Evolutionary conservation across 37 sponge, comb jelly and placozoan species (phyloP).

Genomic region (Aphrocallistes beatrix): DNA sequence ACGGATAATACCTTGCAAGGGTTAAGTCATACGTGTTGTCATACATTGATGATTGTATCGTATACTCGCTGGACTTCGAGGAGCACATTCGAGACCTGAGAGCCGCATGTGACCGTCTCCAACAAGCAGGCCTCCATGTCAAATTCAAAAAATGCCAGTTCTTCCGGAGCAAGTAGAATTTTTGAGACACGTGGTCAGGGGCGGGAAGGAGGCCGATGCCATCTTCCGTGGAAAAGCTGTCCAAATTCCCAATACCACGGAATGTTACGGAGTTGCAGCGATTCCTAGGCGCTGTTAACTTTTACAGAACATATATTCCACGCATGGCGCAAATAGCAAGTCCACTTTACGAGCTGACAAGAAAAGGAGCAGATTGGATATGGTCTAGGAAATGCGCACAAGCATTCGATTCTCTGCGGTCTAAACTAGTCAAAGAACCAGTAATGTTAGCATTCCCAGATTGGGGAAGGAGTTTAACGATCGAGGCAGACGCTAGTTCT

Average conservation of each 20-base stretch:
- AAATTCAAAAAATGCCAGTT: neutral
- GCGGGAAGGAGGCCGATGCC: neutral
- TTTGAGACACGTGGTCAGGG: neutral
- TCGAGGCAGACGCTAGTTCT: neutral
- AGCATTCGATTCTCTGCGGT: too few relatives aligned
- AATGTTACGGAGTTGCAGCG: neutral
- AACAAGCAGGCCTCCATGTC: neutral
- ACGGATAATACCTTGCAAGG: slow-evolving; percentile 34
- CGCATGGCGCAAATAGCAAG: too few relatives aligned
- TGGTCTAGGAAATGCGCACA: too few relatives aligned
- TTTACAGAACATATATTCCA: neutral
- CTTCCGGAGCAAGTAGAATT: neutral
- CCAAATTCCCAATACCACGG: neutral
- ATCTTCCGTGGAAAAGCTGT: neutral
- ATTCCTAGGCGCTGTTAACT: neutral
- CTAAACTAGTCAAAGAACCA: too few relatives aligned
- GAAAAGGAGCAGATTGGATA: too few relatives aligned
- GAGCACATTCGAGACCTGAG: neutral
- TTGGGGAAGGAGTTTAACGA: neutral
- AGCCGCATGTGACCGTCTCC: neutral
- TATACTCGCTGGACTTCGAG: neutral
- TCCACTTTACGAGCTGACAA: too few relatives aligned
- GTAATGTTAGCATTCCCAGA: neutral
- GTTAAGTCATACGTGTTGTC: too few relatives aligned
- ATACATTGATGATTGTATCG: neutral